Evolutionary conservation across 2,888 invertebrate species (phyloP).

Genomic region (Arge pagana): DNA sequence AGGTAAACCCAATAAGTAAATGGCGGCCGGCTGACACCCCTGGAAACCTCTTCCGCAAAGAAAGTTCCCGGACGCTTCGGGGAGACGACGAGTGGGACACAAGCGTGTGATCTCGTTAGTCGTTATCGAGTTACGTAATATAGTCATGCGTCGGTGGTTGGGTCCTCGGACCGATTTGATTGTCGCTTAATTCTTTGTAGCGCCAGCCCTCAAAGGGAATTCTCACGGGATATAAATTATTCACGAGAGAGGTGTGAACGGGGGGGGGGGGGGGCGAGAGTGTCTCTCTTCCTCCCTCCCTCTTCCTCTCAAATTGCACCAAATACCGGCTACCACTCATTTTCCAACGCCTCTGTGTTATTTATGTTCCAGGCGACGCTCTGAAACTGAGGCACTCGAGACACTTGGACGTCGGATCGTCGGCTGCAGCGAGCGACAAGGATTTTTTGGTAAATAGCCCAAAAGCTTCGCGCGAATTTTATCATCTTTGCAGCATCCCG

Average conservation of each 20-base stretch:
- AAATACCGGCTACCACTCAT: neutral
- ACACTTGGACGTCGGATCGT: slow-evolving; percentile 48
- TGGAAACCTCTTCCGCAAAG: neutral
- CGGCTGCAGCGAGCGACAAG: slow-evolving; percentile 40
- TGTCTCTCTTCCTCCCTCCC: neutral
- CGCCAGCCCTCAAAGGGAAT: slow-evolving; percentile 6
- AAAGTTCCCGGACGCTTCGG: slow-evolving; percentile 9
- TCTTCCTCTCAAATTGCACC: neutral
- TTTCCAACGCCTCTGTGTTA: slow-evolving; percentile 10
- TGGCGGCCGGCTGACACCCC: slow-evolving; percentile 9
- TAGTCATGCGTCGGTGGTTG: neutral
- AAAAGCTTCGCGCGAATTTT: slow-evolving; percentile 30
- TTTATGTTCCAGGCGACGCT: slow-evolving; percentile 46
- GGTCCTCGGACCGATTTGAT: neutral
- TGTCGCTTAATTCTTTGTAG: slow-evolving; percentile 7
- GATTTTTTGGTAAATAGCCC: slow-evolving; percentile 48
- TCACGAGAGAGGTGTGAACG: slow-evolving; percentile 1
- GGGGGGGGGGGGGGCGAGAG: no score
- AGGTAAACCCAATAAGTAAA: slow-evolving; percentile 20
- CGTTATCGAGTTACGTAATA: slow-evolving; percentile 6
- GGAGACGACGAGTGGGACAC: neutral
- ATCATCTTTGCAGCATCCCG: no score
- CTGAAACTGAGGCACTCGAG: slow-evolving; percentile 54
- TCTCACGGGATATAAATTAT: slow-evolving; percentile 6
- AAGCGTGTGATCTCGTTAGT: slow-evolving; percentile 11